Evolutionary conservation across 2,113 vertebrate species (phyloP).

Genomic region (Boleophthalmus pectinirostris): DNA sequence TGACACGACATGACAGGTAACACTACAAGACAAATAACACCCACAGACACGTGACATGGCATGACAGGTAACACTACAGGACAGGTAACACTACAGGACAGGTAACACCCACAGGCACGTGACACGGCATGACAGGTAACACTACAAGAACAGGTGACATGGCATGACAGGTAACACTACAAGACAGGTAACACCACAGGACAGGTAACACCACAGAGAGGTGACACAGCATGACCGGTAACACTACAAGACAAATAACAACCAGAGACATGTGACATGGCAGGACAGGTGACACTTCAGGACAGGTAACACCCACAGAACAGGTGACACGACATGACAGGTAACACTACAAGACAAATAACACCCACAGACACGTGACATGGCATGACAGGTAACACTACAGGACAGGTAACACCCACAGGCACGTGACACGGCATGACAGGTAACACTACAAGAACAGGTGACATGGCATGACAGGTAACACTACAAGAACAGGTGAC

Average conservation of each 20-base stretch:
- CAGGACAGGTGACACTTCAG: neutral
- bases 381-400: neutral
- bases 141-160: too few species aligned
- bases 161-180: too few species aligned
- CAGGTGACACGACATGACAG: too few species aligned
- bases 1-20: too few species aligned
- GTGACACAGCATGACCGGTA: neutral
- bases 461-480: too few species aligned
- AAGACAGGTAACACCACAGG: conserved; percentile 58
- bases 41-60: neutral
- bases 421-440: neutral
- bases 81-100: neutral
- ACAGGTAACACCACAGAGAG: neutral
- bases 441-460: neutral
- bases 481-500: conserved; percentile 59
- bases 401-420: neutral
- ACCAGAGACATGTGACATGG: neutral
- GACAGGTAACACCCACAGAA: neutral
- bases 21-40: too few species aligned
- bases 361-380: neutral
- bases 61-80: neutral
- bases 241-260: neutral
- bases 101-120: neutral
- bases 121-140: neutral
- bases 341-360: too few species aligned